Conservation (phyloP, 2,113 vertebrate genomes). For the Bubo bubo region DNA sequence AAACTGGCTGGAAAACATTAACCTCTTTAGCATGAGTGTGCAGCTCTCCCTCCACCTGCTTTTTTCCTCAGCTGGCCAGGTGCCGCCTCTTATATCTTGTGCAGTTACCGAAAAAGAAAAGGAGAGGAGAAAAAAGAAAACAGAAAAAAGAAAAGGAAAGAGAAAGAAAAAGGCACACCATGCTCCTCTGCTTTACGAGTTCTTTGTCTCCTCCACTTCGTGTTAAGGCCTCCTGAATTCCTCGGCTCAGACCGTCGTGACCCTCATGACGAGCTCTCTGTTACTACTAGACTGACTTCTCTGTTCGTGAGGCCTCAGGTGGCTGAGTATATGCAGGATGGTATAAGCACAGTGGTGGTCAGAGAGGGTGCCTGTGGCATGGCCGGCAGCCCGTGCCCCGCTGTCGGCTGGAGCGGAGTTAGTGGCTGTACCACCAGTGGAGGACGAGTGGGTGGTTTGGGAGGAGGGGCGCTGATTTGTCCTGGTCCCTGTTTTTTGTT, state of each 20-base stretch:
- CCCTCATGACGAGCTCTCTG: conserved; percentile 98
- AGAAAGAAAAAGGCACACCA: conserved; percentile 72
- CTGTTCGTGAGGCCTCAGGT: conserved; percentile 90
- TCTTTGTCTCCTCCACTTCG: conserved; percentile 52
- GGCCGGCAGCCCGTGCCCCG: conserved; percentile 70
- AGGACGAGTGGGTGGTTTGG: conserved; percentile 78
- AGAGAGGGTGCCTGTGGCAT: conserved; percentile 78
- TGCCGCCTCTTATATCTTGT: conserved; percentile 60
- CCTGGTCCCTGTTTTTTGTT: conserved; percentile 85
- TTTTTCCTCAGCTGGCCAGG: conserved; percentile 60
- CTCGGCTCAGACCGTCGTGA: conserved; percentile 91
- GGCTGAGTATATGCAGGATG: conserved; percentile 96
- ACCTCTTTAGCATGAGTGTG: conserved; percentile 45
- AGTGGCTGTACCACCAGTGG: conserved; percentile 81
- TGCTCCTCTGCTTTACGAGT: conserved; percentile 62
- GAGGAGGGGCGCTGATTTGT: conserved; percentile 85
- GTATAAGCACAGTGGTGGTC: conserved; percentile 97
- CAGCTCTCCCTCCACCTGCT: conserved; percentile 42
- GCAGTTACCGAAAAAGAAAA: conserved; percentile 57
- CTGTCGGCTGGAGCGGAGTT: conserved; percentile 78
- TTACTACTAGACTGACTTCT: conserved; percentile 84
- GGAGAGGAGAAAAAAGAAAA: not conserved
- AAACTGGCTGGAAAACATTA: conserved; percentile 38
- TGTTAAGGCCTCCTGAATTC: conserved; percentile 77
- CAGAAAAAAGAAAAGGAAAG: conserved; percentile 1